phyloP scores from a whole-genome alignment of 1,140 invertebrate genomes.

The Megathymus violae region DNA sequence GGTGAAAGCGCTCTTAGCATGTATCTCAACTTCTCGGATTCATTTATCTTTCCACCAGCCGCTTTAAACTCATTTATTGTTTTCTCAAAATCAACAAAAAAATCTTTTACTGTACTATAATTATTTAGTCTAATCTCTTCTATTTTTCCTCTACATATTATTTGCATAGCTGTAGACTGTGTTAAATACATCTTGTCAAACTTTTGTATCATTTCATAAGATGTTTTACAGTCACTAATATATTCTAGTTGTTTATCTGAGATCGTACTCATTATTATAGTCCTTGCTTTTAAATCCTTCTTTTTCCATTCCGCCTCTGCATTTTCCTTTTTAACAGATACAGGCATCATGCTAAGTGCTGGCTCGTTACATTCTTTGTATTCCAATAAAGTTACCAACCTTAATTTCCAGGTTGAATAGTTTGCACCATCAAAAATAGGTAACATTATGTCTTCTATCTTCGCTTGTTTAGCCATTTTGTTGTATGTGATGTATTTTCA shows the following conservation, averaged over 20 bases:
- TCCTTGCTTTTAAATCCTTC: slow-evolving; percentile 49
- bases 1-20: slow-evolving; percentile 53
- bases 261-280: slow-evolving; percentile 53
- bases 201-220: slow-evolving; percentile 49
- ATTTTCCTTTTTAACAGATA: slow-evolving; percentile 23
- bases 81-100: slow-evolving; percentile 68
- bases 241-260: slow-evolving; percentile 56
- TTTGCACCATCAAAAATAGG: slow-evolving; percentile 58
- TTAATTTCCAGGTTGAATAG: slow-evolving; percentile 57
- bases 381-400: slow-evolving; percentile 48
- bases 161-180: slow-evolving; percentile 56
- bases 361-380: slow-evolving; percentile 53
- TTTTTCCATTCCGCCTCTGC: slow-evolving; percentile 36
- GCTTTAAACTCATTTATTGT: slow-evolving; percentile 54
- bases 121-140: slow-evolving; percentile 50
- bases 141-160: slow-evolving; percentile 54
- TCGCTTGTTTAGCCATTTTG: slow-evolving; percentile 41
- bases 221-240: slow-evolving; percentile 45
- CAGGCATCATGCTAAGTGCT: no score
- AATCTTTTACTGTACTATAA: slow-evolving; percentile 50
- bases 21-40: slow-evolving; percentile 65
- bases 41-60: slow-evolving; percentile 53
- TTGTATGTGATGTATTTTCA: no score
- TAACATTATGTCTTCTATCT: slow-evolving; percentile 48
- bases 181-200: slow-evolving; percentile 58